phyloP scores from a whole-genome alignment of 2,113 vertebrate genomes.

The Rynchops niger region DNA sequence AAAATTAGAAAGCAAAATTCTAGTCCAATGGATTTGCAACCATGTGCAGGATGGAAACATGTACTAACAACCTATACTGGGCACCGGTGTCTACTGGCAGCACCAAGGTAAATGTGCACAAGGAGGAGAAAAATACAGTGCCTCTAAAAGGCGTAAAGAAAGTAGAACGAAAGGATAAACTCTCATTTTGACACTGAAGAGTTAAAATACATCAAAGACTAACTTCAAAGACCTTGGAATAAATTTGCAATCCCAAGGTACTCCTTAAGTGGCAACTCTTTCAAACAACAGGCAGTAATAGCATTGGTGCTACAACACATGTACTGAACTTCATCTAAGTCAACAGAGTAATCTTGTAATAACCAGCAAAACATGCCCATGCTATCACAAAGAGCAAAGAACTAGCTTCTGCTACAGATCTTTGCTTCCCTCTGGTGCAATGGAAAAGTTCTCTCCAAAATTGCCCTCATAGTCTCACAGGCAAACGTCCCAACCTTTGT shows the following conservation, averaged over 20 bases:
- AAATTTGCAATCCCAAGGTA: background rate
- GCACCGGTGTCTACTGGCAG: background rate
- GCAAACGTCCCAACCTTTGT: background rate
- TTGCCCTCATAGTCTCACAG: background rate
- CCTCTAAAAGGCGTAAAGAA: background rate
- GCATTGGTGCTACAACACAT: background rate
- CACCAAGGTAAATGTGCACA: background rate
- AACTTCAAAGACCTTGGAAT: background rate
- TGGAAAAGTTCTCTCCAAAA: background rate
- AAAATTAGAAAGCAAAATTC: background rate
- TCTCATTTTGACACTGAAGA: background rate
- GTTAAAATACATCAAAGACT: background rate
- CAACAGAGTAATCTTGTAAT: background rate
- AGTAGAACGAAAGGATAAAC: background rate
- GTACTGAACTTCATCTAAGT: background rate
- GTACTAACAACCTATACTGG: background rate
- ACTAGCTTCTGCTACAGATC: background rate
- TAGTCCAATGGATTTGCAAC: background rate
- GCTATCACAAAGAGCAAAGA: background rate
- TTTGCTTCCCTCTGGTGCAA: background rate
- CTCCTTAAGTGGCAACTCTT: background rate
- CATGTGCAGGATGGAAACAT: accelerated
- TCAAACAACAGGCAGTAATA: background rate
- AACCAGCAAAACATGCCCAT: background rate
- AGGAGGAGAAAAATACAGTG: background rate